Base-by-base conservation (phyloP, 2,888 invertebrate species). In the Shargacucullia verbasci region DNA sequence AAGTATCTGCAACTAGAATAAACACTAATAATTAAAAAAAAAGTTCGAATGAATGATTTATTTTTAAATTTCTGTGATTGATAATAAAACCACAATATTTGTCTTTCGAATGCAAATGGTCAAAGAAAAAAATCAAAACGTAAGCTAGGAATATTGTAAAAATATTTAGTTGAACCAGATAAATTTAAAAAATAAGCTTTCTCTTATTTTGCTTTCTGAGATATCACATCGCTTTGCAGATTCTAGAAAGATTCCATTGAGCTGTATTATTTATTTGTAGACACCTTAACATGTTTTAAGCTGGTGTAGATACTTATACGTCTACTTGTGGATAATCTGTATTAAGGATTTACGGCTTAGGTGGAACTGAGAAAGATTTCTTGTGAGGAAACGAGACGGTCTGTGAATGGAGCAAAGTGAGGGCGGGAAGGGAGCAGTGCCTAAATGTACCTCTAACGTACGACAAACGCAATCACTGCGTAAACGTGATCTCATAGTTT, bases 381-480 rank as follows among this genome's bases (percentile, higher is more conserved):
- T 64, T 59, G 63, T 60, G 53, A 65, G 66, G 61, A 75, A 58
- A 66, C 57, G 55, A 58, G 63, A 59, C 47, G 64, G 68, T 50
- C 62, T 49, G 64, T 59, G 53, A 54, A 44, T 65, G 57, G 56
- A 56, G 57, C 50, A 53, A 64, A 44, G 33, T 8, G 66, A 66
- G 47, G 59, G 46, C 31, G 57, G 49, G 59, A 46, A 47, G 53
- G 60, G 49, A 48, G 48, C 47, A 50, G 56, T 50, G 47, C 2
- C 20, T 59, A 52, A 68, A 59, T 48, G 69, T 68, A 68, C 65
- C 70, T 76, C 72, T 71, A 79, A 64, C 67, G 75, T 75, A 80
- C 74, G 59, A 77, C 78, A 84, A 84, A 85, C 78, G 82, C 73
- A 81, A 83, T 84, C 79, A 83, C 80, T 74, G 61, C 79, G 76